phyloP scores from a whole-genome alignment of 2,113 vertebrate species.

The Bagarius yarrelli region DNA sequence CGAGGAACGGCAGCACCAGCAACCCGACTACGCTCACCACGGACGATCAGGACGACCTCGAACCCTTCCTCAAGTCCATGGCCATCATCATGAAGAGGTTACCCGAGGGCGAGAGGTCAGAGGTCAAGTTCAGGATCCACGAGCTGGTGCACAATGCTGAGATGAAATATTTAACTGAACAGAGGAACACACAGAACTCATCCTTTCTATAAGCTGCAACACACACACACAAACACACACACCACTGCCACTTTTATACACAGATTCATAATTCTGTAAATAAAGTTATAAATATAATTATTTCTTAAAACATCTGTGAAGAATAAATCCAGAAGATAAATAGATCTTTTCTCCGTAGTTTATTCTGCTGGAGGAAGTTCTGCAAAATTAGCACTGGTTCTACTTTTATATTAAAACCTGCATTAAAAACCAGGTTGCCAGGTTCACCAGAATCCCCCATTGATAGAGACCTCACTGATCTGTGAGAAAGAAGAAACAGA shows the following conservation, averaged over 20 bases:
- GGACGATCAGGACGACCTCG: constrained; percentile 31
- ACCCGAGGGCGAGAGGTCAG: constrained; percentile 17
- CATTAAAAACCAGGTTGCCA: background rate
- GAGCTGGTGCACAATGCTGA: constrained; percentile 39
- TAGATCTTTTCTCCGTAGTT: background rate
- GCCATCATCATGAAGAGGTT: constrained; percentile 34
- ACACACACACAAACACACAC: background rate
- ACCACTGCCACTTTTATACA: background rate
- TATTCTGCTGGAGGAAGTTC: background rate
- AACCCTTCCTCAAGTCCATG: constrained; percentile 42
- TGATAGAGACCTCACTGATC: too few species aligned
- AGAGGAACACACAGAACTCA: background rate
- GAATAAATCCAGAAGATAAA: background rate
- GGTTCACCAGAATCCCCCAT: background rate
- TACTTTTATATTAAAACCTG: background rate
- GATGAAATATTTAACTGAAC: constrained; percentile 34
- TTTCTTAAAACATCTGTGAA: background rate
- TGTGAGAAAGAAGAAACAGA: too few species aligned
- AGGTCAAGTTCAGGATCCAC: constrained; percentile 34
- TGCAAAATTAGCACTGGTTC: background rate
- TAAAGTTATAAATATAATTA: background rate
- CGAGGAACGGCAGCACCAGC: too few species aligned
- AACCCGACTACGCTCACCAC: background rate
- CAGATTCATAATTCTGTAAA: background rate
- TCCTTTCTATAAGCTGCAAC: background rate